phyloP scores from a whole-genome alignment of 2,888 invertebrate genomes.

The Brenthis ino region DNA sequence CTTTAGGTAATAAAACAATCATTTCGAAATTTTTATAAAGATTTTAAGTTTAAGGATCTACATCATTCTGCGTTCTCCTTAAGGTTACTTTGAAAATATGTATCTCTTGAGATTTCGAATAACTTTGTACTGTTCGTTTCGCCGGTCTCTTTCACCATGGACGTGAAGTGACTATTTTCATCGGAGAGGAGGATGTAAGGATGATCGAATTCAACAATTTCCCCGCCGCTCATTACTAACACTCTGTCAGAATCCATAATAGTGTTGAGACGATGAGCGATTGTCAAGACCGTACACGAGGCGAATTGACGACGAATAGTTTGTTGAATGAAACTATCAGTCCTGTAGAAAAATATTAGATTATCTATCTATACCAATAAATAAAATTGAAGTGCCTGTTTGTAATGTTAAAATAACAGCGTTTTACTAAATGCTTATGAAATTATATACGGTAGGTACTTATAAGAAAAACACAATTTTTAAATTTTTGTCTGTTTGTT shows the following conservation, averaged over 20 bases:
- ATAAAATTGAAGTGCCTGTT: too few species aligned
- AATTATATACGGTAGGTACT: too few species aligned
- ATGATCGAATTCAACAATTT: slow-evolving; percentile 84
- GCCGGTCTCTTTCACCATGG: slow-evolving; percentile 84
- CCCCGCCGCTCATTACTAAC: slow-evolving; percentile 84
- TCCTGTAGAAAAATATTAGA: slow-evolving; percentile 61
- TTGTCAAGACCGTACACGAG: slow-evolving; percentile 92
- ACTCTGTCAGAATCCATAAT: slow-evolving; percentile 95
- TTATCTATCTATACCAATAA: not conserved
- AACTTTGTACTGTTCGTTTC: slow-evolving; percentile 77
- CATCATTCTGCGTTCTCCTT: slow-evolving; percentile 56
- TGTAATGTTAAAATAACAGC: too few species aligned
- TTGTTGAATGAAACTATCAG: slow-evolving; percentile 91
- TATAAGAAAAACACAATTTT: too few species aligned
- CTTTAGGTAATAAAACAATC: not conserved
- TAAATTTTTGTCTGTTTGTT: too few species aligned
- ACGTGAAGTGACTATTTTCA: slow-evolving; percentile 77
- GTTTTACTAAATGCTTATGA: too few species aligned
- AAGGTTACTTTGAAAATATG: slow-evolving; percentile 63
- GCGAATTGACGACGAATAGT: slow-evolving; percentile 90
- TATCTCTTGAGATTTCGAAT: slow-evolving; percentile 72
- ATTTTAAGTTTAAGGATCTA: too few species aligned
- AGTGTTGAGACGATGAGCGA: slow-evolving; percentile 95
- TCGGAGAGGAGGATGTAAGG: slow-evolving; percentile 82
- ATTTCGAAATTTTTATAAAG: too few species aligned